Evolutionary conservation across 1,140 invertebrate species (phyloP), one percentile per base, ranked within the genome.

Genomic region (Maniola jurtina): DNA sequence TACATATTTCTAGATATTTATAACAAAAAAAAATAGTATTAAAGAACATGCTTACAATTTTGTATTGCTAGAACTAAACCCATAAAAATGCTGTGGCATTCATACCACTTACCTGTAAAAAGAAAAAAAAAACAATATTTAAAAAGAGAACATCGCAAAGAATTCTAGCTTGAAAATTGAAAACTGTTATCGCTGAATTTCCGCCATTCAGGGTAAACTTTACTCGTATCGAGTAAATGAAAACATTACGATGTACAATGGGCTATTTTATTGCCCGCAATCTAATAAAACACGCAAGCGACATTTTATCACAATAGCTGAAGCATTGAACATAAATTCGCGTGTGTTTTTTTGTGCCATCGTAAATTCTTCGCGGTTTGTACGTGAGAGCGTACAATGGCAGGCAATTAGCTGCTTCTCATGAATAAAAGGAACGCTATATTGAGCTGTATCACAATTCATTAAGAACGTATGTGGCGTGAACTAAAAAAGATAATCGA

Each of bases 181-280:
- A 73, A 60, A 57, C 57, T 45, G 52, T 73, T 73, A 73, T 73
- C 72, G 68, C 45, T 59, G 68, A 71, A 52, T 68, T 73, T 68
- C 62, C 56, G 69, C 48, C 52, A 61, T 35, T 61, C 59, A 52
- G 58, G 61, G 68, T 71, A 71, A 71, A 70, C 59, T 55, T 56
- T 35, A 56, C 59, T 62, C 66, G 61, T 65, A 50, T 70, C 57
- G 42, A 65, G 70, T 47, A 73, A 74, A 72, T 56, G 75, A 68
- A 71, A 72, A 75, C 72, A 77, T 72, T 67, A 60, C 40, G 64
- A 61, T 65, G 60, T 61, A 61, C 59, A 63, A 59, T 59, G 52
- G 45, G 13, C 13, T 9, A 57, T 59, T 52, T 58, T 62, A 48
- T 11, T 57, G 56, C 15, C 14, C 34, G n/a, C 14, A 45, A 40